phyloP scores from a whole-genome alignment of 2,888 invertebrate species.

The Lasius platythorax region DNA sequence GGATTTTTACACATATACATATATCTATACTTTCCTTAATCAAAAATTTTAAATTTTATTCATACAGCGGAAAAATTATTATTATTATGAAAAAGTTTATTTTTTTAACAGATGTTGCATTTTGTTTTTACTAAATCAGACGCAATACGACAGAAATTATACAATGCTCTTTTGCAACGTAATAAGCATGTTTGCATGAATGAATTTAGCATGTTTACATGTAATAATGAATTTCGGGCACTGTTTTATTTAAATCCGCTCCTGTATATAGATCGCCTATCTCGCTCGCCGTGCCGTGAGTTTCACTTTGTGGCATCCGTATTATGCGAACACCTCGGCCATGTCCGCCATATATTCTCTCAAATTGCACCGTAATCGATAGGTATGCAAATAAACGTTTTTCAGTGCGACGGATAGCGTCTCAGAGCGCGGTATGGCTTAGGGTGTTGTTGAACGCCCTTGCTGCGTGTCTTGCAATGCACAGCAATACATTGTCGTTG shows the following conservation, averaged over 20 bases:
- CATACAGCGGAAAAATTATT: not conserved
- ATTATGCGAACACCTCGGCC: conserved; percentile 71
- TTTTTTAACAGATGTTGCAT: not conserved
- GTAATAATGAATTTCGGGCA: not conserved
- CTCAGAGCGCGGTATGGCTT: conserved; percentile 9
- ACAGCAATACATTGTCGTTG: conserved; percentile 21
- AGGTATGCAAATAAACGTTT: conserved; percentile 62
- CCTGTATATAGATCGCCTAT: conserved; percentile 43
- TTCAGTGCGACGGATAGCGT: conserved; percentile 29
- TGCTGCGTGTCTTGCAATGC: conserved; percentile 20
- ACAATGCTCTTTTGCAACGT: not conserved
- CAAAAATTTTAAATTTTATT: not conserved
- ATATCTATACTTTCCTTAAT: not conserved
- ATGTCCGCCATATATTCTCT: conserved; percentile 64
- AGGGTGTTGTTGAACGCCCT: conserved; percentile 29
- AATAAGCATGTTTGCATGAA: not conserved
- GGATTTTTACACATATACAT: not conserved
- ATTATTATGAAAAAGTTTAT: not conserved
- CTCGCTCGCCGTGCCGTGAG: conserved; percentile 45
- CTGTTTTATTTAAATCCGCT: conserved; percentile 24
- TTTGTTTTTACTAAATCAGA: not conserved
- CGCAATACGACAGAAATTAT: not conserved
- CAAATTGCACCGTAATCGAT: conserved; percentile 68
- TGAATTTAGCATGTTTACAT: not conserved
- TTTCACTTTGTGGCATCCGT: conserved; percentile 74